phyloP scores from a whole-genome alignment of 2,888 invertebrate species.

The Cryptocephalus primarius region DNA sequence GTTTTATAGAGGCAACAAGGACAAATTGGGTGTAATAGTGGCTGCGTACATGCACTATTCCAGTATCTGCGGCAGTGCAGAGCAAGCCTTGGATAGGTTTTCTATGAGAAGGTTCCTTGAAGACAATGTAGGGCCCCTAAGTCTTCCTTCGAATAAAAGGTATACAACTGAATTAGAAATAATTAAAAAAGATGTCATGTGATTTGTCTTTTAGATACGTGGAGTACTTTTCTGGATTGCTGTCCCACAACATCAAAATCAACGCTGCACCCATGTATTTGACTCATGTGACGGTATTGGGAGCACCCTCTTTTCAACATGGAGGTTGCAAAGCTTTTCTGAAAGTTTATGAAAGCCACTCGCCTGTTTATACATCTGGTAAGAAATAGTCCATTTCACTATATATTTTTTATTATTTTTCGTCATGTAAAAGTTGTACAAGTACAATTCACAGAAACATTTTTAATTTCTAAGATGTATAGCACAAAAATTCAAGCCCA shows the following conservation, averaged over 20 bases:
- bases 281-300: conserved; percentile 75
- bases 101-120: conserved; percentile 88
- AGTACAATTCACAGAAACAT: too few species aligned
- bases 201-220: conserved; percentile 59
- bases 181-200: background rate
- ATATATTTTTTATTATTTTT: too few species aligned
- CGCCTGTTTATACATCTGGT: conserved; percentile 81
- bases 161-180: conserved; percentile 24
- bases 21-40: conserved; percentile 76
- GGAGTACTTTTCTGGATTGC: conserved; percentile 81
- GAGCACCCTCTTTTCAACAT: conserved; percentile 59
- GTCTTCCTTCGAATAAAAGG: conserved; percentile 67
- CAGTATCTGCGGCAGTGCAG: conserved; percentile 76
- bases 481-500: too few species aligned
- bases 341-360: conserved; percentile 84
- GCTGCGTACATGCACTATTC: conserved; percentile 93
- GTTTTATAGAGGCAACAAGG: conserved; percentile 63
- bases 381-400: conserved; percentile 10
- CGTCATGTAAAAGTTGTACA: too few species aligned
- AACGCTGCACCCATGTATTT: conserved; percentile 79
- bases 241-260: conserved; percentile 80
- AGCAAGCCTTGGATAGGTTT: conserved; percentile 81
- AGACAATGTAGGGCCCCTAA: conserved; percentile 59
- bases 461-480: too few species aligned
- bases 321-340: conserved; percentile 65